Percentiles rank a stretch among this genome's conserved stretches.
Conservation (phyloP, 2,113 vertebrate species). For the Sinocyclocheilus anshuiensis region DNA sequence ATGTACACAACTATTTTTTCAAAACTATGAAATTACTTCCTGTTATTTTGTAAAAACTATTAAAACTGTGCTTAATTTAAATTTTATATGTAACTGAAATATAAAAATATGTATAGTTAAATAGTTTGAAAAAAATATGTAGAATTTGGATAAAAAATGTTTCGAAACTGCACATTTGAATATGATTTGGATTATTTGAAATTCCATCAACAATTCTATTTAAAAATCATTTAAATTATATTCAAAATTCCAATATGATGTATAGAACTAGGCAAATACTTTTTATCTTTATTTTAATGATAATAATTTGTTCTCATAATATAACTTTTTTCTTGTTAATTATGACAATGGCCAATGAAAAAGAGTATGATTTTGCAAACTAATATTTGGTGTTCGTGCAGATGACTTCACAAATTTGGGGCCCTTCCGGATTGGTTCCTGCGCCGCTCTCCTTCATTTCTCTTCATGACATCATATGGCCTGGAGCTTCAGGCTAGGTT, state of each 20-base stretch:
- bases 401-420: slow-evolving; percentile 42
- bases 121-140: neutral
- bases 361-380: slow-evolving; percentile 13
- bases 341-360: neutral
- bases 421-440: slow-evolving; percentile 28
- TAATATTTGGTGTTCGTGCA: neutral
- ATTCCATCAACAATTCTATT: no score
- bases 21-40: neutral
- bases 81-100: neutral
- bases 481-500: slow-evolving; percentile 44
- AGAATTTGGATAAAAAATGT: neutral
- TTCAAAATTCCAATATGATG: no score
- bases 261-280: no score
- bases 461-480: slow-evolving; percentile 49
- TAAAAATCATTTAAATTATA: no score
- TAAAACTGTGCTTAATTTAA: neutral
- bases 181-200: no score
- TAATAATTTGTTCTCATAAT: neutral
- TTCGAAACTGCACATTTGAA: neutral
- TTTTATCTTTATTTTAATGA: neutral
- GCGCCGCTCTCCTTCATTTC: slow-evolving; percentile 14
- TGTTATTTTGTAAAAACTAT: neutral
- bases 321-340: neutral
- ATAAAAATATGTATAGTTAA: neutral
- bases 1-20: neutral